Percentiles rank a stretch among this genome's conserved stretches.
phyloP scores from a whole-genome alignment of 2,113 vertebrate species.

The Setophaga petechia region DNA sequence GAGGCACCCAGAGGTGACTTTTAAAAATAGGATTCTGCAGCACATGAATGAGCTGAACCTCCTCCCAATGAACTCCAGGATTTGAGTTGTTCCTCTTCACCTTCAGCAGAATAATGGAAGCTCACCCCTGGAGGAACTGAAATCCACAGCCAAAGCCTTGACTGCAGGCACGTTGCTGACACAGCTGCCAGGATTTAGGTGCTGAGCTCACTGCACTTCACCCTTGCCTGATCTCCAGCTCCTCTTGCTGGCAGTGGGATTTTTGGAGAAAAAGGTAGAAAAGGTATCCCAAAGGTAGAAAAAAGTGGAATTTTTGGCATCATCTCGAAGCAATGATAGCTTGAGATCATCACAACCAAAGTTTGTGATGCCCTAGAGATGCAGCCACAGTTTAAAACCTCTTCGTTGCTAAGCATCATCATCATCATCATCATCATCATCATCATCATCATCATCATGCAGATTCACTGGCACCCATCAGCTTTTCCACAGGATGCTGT shows the following conservation, averaged over 20 bases:
- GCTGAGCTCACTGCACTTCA: neutral
- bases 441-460: neutral
- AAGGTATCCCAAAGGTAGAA: neutral
- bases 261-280: neutral
- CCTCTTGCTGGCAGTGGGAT: neutral
- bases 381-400: neutral
- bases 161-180: neutral
- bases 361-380: neutral
- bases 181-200: accelerated
- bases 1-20: neutral
- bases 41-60: neutral
- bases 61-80: neutral
- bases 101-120: neutral
- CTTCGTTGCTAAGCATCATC: neutral
- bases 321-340: neutral
- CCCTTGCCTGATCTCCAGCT: neutral
- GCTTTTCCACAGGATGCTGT: neutral
- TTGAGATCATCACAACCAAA: too few species aligned
- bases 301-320: neutral
- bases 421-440: too few species aligned
- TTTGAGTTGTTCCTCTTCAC: neutral
- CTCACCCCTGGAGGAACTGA: neutral
- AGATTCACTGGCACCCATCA: neutral
- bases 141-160: neutral
- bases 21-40: neutral